Evolutionary conservation across 2,113 vertebrate species (phyloP), one percentile per base, ranked within the genome.

Genomic region (Triplophysa rosa): DNA sequence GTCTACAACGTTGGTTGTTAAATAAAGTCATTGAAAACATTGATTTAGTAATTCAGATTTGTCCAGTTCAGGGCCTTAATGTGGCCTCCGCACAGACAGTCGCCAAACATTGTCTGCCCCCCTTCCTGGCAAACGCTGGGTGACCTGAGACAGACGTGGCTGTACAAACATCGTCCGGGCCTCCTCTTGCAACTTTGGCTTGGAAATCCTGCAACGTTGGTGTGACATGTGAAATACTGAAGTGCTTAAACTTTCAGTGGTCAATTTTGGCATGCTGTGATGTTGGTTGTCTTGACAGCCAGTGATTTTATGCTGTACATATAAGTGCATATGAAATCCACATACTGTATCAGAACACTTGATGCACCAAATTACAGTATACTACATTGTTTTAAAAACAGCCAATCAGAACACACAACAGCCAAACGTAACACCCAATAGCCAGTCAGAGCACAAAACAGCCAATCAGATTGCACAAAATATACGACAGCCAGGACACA

Each of bases 81-180:
- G 76, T 84, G 64, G 71, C 70, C 77, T 82, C 79, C 68, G 61
- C 42, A 81, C 84, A 87, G 83, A 83, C 84, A 67, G 83, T 84
- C 74, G 84, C 79, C 74, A 86, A 83, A 82, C 83, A 86, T 72
- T 87, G 83, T 84, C 73, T 84, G 52, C 76, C 69, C n/a, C 24
- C 73, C 54, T 84, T 84, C 81, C 82, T 79, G 72, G 62, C 42
- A 21, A 24, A 62, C 26, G 29, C 62, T 77, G 56, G 80, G 73
- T 78, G 71, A 84, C 78, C 66, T 54, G 65, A 81, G 49, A 74
- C 59, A 63, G 77, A 67, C 76, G 77, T 77, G 67, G 72, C 82
- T 85, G 67, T 74, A 68, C 81, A 86, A 86, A 86, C 77, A 87
- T 42, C 21, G 40, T 63, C 56, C 73, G 61, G 59, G 63, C 19